Evolutionary conservation across 2,113 vertebrate genomes (phyloP).

Genomic region (Equus quagga): DNA sequence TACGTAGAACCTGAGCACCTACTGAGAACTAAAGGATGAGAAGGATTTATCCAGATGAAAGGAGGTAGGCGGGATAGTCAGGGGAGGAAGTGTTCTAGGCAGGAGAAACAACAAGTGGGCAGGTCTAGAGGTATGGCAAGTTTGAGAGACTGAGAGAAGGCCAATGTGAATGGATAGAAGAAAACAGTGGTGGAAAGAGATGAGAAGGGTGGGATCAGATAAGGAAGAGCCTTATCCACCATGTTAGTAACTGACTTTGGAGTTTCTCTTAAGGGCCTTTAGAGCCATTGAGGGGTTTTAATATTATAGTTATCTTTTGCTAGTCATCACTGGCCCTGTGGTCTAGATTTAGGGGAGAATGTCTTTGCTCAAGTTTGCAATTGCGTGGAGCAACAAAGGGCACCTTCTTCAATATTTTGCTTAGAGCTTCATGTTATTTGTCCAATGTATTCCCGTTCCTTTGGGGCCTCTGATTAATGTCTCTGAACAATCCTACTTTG

Average conservation of each 20-base stretch:
- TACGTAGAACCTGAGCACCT: background rate
- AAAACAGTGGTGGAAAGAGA: background rate
- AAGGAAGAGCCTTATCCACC: background rate
- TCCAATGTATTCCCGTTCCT: conserved; percentile 66
- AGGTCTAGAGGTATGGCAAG: background rate
- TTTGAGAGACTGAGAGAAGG: background rate
- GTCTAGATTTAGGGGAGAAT: conserved; percentile 59
- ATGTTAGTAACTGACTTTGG: background rate
- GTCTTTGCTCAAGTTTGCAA: conserved; percentile 53
- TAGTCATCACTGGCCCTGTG: background rate
- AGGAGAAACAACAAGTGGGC: background rate
- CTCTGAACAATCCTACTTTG: conserved; percentile 77
- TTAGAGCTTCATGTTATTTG: conserved; percentile 61
- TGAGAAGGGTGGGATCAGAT: background rate
- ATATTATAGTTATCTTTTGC: background rate
- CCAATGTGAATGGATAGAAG: background rate
- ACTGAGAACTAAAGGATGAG: background rate
- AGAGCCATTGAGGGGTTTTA: background rate
- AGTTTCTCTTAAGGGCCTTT: background rate
- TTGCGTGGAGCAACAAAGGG: conserved; percentile 26
- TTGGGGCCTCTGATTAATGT: conserved; percentile 80
- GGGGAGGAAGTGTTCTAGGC: background rate
- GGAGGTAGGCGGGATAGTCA: too few relatives aligned
- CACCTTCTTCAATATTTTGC: conserved; percentile 72
- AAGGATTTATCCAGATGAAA: background rate